Conservation (phyloP, 2,888 invertebrate genomes). For the Lamellibrachia satsuma region DNA sequence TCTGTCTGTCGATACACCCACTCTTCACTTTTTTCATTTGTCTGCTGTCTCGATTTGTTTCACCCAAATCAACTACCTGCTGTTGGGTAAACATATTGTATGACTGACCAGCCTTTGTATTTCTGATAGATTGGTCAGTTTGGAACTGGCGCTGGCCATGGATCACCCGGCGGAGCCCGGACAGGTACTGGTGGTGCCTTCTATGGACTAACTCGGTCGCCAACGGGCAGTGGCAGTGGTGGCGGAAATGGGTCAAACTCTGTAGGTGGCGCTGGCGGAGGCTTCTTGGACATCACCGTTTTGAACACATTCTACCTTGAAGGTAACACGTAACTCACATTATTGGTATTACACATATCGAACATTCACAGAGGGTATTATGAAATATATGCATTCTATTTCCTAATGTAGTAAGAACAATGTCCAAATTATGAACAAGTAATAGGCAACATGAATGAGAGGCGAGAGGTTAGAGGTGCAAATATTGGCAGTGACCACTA, state of each 20-base stretch:
- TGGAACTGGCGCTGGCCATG: slow-evolving; percentile 51
- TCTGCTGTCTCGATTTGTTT: no score
- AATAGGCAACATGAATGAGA: no score
- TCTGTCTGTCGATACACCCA: no score
- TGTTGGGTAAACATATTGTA: background rate
- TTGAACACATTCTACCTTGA: slow-evolving; percentile 41
- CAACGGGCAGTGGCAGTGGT: slow-evolving; percentile 48
- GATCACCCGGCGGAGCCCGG: slow-evolving; percentile 45
- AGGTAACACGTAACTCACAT: slow-evolving; percentile 38
- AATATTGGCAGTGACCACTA: no score
- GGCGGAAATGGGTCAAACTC: slow-evolving; percentile 45
- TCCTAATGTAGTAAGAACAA: no score
- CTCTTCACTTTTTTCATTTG: no score
- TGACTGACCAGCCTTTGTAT: background rate
- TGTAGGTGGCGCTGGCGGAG: slow-evolving; percentile 48
- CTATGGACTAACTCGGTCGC: slow-evolving; percentile 44
- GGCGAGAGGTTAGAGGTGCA: no score
- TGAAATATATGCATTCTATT: no score
- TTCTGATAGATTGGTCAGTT: slow-evolving; percentile 28
- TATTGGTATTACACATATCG: background rate
- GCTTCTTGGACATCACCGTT: slow-evolving; percentile 46
- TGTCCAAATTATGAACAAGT: no score
- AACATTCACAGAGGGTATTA: no score
- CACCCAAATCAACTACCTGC: no score
- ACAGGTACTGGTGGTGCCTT: slow-evolving; percentile 42